Base-by-base conservation (phyloP, 2,888 invertebrate species). In the Caenorhabditis sp. region DNA sequence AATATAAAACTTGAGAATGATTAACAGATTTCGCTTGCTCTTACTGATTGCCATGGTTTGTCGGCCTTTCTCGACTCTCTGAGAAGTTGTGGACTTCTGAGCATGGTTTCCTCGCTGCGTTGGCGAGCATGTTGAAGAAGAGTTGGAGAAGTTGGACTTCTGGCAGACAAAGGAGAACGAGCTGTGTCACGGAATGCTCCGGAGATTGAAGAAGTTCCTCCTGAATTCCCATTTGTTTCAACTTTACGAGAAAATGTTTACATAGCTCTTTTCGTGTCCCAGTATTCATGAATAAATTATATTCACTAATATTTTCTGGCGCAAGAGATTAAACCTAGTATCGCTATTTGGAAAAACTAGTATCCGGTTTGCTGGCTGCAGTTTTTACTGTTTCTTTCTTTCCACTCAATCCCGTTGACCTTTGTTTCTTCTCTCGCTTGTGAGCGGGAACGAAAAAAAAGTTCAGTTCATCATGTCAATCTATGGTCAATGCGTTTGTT, bases 141-240 rank as follows among this genome's bases (percentile, higher is more conserved):
- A 10, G 85, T 80, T 12, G 89, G 87, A 22, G 89, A 89, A 4
- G 87, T 88, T 77, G 89, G 88, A 54, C 77, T 77, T 77, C 70
- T 69, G 38, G 77, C 61, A 3, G 89, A 87, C 10, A 83, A 28
- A 44, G 86, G 84, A 49, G 87, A 86, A n/a, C 83, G 59, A 10
- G 84, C 76, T 5, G 81, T 68, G 10, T 84, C 79, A 47, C 85
- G 73, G 73, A 87, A 84, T n/a, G 81, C 83, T 28, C 82, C 80
- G 26, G 84, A 64, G 31, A 87, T 85, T 44, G 84, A 85, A 47
- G 80, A 69, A 12, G 75, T 76, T 51, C 85, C 84, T 41, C 85
- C 87, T 85, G 64, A 54, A 85, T 61, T 54, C n/a, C 3, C 24
- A 24, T 41, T n/a, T 16, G 6, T 35, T 16, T 41, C 10, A 35